Evolutionary conservation across 1,140 invertebrate genomes (phyloP).

Genomic region (Bombus impatiens): DNA sequence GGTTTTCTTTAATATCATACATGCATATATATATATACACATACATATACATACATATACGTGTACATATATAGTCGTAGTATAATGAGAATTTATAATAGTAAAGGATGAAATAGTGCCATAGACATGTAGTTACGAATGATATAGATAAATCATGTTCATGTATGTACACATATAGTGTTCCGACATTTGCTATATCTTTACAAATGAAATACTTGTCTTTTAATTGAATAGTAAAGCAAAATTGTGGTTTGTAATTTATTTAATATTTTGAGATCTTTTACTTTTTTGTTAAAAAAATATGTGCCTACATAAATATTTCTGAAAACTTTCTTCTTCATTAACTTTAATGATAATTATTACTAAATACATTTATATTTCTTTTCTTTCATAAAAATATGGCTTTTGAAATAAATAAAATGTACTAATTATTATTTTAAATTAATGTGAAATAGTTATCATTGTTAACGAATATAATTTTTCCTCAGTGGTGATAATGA

Average conservation of each 20-base stretch:
- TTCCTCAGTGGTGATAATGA: conserved; percentile 76
- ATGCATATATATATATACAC: neutral
- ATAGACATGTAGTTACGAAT: neutral
- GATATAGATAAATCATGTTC: neutral
- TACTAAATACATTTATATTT: neutral
- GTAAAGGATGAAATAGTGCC: neutral
- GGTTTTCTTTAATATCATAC: neutral
- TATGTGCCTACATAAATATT: neutral
- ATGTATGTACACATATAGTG: neutral
- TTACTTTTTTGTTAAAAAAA: neutral
- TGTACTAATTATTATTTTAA: conserved; percentile 19
- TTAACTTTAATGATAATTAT: neutral
- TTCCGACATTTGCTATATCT: neutral
- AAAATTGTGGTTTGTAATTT: neutral
- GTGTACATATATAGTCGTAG: neutral
- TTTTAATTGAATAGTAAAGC: neutral
- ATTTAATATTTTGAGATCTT: neutral
- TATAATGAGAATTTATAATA: neutral
- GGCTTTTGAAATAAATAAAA: conserved; percentile 17
- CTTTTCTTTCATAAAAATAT: neutral
- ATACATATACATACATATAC: too few relatives aligned
- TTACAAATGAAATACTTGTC: neutral
- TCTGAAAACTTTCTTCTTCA: neutral
- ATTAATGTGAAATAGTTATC: conserved; percentile 69
- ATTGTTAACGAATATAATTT: conserved; percentile 64